Base-by-base conservation (phyloP, 2,888 invertebrate genomes). In the Fissipunctia ypsillon region DNA sequence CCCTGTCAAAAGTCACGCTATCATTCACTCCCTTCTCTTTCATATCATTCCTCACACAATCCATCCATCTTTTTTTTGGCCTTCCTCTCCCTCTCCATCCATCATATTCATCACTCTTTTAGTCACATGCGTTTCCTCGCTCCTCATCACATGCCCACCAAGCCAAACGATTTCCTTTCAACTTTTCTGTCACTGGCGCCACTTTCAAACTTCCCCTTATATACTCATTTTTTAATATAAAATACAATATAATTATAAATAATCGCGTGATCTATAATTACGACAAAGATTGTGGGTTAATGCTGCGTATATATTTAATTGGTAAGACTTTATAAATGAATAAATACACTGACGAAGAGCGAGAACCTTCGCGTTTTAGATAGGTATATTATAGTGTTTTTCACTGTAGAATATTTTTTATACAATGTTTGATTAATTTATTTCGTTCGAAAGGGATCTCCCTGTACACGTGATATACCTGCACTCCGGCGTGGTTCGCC, bases 401-500 rank as follows among this genome's bases (percentile, higher is more conserved):
- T 45, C 2, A 45, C 19, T 7, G 22, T 45, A 45, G 41, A 41
- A 41, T 41, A 12, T 3, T 41, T 41, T 41, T 41, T 43, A 43
- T 43, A 45, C 7, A 19, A 45, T 48, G n/a, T 22, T 50, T 50
- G 35, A 38, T 38, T 0, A 2, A n/a, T 59, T 16, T 19, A n/a
- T 38, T 38, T 25, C 5, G 0, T 61, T 19, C 10, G 6, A 41
- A 60, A 41, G 7, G 12, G 10, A 41, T 25, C 41, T 19, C 41
- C 12, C 6, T 28, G 25, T 48, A 22, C 14, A 28, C 14, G 4
- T 9, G 25, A 0, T 16, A 12, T 88, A 95, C 96, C 93, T 95
- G 96, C 67, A 97, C 96, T 0, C 98, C 98, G 0, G 97, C 98
- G 89, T 97, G 97, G 94, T 98, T 98, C 7, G 98, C 98, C 73